A percentile compares a stretch with the other conserved stretches of the same genome.
Conservation (phyloP, 2,797 vertebrate species). For the Channa striata region DNA sequence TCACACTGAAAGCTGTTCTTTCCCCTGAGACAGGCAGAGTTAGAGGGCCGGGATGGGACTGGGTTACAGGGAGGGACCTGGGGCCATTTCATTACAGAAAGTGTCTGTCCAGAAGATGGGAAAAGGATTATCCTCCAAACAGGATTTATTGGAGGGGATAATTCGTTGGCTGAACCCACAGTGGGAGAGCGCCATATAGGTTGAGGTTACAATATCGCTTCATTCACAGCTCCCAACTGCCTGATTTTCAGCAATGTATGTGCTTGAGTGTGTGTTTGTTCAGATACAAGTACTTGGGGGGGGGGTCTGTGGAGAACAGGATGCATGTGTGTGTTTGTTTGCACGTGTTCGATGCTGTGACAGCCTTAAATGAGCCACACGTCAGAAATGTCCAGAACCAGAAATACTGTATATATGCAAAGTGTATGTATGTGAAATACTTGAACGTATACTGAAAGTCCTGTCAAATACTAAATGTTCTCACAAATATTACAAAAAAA, state of each 20-base stretch:
- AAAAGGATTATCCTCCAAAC: conserved; percentile 89
- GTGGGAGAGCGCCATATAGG: conserved; percentile 84
- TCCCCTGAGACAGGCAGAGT: conserved; percentile 77
- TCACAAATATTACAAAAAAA: no score
- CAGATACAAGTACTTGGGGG: conserved; percentile 14
- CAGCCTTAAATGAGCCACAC: no score
- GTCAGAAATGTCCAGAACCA: no score
- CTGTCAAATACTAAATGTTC: no score
- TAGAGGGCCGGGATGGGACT: conserved; percentile 76
- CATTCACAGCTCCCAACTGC: conserved; percentile 81
- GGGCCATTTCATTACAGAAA: conserved; percentile 89
- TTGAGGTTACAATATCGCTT: conserved; percentile 87
- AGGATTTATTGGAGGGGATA: conserved; percentile 89
- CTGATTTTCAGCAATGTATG: conserved; percentile 70
- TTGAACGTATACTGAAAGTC: no score
- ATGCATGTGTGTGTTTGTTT: conserved; percentile 26
- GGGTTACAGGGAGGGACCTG: conserved; percentile 81
- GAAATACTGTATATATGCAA: no score
- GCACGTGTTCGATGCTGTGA: conserved; percentile 16
- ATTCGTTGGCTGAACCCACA: conserved; percentile 87
- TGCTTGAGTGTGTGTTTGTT: conserved; percentile 58
- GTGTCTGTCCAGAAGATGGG: conserved; percentile 88
- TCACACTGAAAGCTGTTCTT: conserved; percentile 79
- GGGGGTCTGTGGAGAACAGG: conserved; percentile 36
- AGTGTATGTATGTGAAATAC: no score